Evolutionary conservation across 2,797 vertebrate genomes (phyloP), one percentile per base, ranked within the genome.

Genomic region (Glossophaga mutica): DNA sequence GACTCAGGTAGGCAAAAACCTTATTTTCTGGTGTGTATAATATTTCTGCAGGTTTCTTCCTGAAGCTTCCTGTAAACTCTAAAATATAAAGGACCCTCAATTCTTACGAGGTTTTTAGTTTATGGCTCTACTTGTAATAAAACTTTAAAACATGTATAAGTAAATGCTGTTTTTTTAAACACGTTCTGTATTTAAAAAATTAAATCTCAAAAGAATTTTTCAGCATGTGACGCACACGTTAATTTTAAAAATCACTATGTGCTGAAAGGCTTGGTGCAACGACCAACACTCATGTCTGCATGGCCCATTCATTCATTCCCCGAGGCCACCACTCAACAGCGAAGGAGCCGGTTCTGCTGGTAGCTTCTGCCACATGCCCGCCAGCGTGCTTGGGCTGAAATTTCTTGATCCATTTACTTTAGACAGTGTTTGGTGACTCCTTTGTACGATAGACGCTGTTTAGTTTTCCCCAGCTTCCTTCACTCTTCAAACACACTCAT

Each of bases 151-250:
- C 34, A 15, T 68, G 9, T 93, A 55, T 52, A 93, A 90, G 46
- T 95, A 90, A 90, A 71, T 94, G 48, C 73, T 92, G 22, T 73
- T 62, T 90, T 95, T 95, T 92, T 85, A 83, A 93, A 76, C 76
- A 79, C 92, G 29, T 34, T 32, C 48, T 94, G 14, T 70, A n/a
- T 74, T 94, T 65, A 21, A 42, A 59, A 84, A 93, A 89, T 44
- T 90, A 74, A 78, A 92, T 88, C 73, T 86, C 68, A 44, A 87
- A 73, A 76, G 19, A n/a, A 37, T 68, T 82, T 95, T 82, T 82
- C 70, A 46, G 32, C 34, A 46, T 96, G 89, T 87, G 65, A 87
- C 77, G 16, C 42, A 42, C 68, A 70, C 68, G 65, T 91, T 76
- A 67, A 78, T 95, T 96, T 94, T 29, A 68, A 87, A 89, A 81